Base-by-base conservation (phyloP, 92 coral and sea anemone species). In the Porites rus region DNA sequence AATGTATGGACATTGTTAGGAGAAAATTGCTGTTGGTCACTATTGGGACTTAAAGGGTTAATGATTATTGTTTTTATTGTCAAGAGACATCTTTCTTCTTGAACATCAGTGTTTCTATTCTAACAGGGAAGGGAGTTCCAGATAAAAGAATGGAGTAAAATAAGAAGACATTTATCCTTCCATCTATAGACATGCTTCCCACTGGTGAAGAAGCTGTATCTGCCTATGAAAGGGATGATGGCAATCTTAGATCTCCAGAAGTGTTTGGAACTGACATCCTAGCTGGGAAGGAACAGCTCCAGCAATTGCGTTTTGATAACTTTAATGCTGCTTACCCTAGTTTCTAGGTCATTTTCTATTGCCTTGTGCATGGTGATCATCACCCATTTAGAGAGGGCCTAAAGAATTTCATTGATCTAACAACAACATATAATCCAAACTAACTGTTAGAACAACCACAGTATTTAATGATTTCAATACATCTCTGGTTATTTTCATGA, bases 71-170 rank as follows among this genome's bases (percentile, higher is more conserved):
- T 38, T 38, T 38, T 38, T 38, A 38, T 4, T 38, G 6, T 38
- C 6, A 38, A 38, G 46, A 38, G 46, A 38, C 46, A 38, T 38
- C 46, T 38, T n/a, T 3, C 52, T 74, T 51, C 52, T 75, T 21
- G 2, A 64, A 58, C 21, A 22, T 72, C 31, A 28, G 46, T 38
- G 0, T 38, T 38, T 38, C 46, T 38, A 72, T 75, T 75, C 51
- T 10, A 17, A 85, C 52, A 85, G 89, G 84, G 56, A 85, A 76
- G 84, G 84, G 89, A 85, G 73, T 85, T 85, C 89, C 89, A 76
- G 58, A 77, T 62, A 68, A 73, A 60, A 31, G 84, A 66, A 85
- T 77, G 77, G 65, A 31, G 65, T 84, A 77, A 16, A 75, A 54
- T 85, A 85, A 86, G 5, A 86, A 79, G 70, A 79, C 84, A 3